Base-by-base conservation (phyloP, 2,888 invertebrate genomes). In the Elmis aenea region DNA sequence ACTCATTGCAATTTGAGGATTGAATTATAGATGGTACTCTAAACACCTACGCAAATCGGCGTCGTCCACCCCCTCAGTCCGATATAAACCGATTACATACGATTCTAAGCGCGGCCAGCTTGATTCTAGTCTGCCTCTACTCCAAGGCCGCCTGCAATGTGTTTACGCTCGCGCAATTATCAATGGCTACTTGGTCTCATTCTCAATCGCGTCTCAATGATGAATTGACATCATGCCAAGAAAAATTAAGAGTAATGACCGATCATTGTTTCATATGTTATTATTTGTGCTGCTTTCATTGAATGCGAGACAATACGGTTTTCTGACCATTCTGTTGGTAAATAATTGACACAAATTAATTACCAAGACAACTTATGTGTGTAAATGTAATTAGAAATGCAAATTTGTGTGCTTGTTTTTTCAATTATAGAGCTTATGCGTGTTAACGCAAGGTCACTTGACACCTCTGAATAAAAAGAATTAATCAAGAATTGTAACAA, bases 111-210 rank as follows among this genome's bases (percentile, higher is more conserved):
- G 27, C 21, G 22, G 26, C 34, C n/a, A 24, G 26, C 26, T 21
- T 23, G 21, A 34, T 27, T 22, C 27, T 22, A 21, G 34, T 34
- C 33, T 24, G 14, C 38, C 21, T 33, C 30, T 41, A 45, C 40
- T 39, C 36, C 48, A 48, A 48, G 48, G 48, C 33, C 48, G 38
- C 29, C 44, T 24, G 36, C 33, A 44, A 37, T 46, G 30, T 39
- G 34, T 46, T 46, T 43, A 46, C 48, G 48, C 44, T 46, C 31
- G 34, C 33, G 39, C 32, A 48, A 44, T 48, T 46, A 48, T 48
- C 48, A 48, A 48, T 48, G 48, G 42, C 38, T 42, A 44, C 33
- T 42, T 41, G 38, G 42, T 42, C 39, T 41, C 47, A 42, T 46
- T 46, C 48, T 46, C 38, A 37, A 46, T 43, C 43, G 38, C 38